Conservation (phyloP, 2,113 vertebrate genomes). For the Psilopsiagon aymara region DNA sequence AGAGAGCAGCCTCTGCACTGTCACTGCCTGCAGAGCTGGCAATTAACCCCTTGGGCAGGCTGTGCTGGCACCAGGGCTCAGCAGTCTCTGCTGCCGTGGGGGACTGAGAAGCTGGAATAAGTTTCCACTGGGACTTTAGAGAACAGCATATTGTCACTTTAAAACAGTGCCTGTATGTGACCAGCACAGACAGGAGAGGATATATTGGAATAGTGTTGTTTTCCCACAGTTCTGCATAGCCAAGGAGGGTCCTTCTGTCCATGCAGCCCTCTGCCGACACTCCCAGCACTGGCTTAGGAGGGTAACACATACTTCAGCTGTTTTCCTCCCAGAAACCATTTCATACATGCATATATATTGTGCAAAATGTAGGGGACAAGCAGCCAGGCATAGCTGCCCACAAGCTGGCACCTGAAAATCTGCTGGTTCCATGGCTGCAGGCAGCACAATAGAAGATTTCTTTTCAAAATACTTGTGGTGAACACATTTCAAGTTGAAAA, state of each 20-base stretch:
- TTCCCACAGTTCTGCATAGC: background rate
- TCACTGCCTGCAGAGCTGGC: background rate
- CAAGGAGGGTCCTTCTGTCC: background rate
- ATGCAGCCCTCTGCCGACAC: background rate
- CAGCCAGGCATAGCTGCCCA: background rate
- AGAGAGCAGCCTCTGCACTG: background rate
- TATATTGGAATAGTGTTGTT: background rate
- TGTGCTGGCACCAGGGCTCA: background rate
- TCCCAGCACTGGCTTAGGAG: background rate
- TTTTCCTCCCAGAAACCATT: background rate
- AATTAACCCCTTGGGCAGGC: background rate
- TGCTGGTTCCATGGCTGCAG: background rate
- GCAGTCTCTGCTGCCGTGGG: accelerated
- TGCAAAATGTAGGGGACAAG: background rate
- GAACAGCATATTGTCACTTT: background rate
- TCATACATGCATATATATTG: background rate
- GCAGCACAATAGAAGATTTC: background rate
- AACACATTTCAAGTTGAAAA: background rate
- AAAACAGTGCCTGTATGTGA: background rate
- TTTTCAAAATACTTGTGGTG: background rate
- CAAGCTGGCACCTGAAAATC: background rate
- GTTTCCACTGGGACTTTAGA: background rate
- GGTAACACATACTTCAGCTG: background rate
- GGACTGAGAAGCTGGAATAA: background rate
- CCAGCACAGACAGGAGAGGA: accelerated